Percentiles rank a stretch among this genome's conserved stretches.
These are phyloP conservation scores for Capromys pilorides DNA, from an alignment of 2,797 vertebrate species.

Conservation along the genomic window DNA sequence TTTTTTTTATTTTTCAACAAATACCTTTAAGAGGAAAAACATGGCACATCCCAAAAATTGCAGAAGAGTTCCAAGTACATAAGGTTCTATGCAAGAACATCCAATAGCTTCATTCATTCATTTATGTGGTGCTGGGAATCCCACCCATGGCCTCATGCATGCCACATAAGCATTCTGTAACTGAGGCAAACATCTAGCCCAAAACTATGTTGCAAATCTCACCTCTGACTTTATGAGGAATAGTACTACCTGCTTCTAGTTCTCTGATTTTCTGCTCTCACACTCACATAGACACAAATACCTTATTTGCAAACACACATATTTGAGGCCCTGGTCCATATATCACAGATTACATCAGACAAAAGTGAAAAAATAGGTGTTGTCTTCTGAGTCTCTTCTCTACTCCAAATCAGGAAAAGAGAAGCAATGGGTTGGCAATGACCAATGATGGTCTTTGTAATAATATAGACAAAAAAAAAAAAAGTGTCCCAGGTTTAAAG, in stretches of 20 bases:
- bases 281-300: not conserved
- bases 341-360: not conserved
- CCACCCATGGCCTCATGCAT: not conserved
- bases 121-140: not conserved
- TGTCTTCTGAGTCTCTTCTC: not conserved
- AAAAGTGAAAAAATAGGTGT: not conserved
- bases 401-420: conserved; percentile 39
- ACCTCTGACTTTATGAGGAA: not conserved
- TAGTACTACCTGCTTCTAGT: not conserved
- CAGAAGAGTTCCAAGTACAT: not conserved
- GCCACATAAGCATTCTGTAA: too few species aligned
- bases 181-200: not conserved
- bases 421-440: not conserved
- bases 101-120: not conserved
- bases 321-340: not conserved
- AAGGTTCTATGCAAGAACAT: not conserved
- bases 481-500: not conserved
- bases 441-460: not conserved
- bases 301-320: not conserved
- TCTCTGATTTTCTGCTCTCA: not conserved
- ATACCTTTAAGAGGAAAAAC: not conserved
- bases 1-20: not conserved
- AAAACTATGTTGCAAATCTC: not conserved
- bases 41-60: not conserved
- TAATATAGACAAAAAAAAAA: not conserved